Percentiles rank a stretch among this genome's conserved stretches.
These are phyloP conservation scores for Meteorus sp. DNA, from an alignment of 1,140 invertebrate genomes.

Conservation along the genomic window DNA sequence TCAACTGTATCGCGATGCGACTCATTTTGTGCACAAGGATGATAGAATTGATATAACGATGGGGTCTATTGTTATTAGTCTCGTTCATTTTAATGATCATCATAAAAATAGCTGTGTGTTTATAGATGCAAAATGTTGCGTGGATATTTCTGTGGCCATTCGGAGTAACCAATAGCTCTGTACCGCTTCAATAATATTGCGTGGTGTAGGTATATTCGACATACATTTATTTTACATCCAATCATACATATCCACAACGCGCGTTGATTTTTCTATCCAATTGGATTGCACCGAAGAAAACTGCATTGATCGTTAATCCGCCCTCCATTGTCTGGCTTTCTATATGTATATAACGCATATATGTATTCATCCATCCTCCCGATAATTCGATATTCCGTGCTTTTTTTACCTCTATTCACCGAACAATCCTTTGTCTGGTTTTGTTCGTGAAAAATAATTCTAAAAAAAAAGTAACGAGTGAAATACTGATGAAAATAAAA, in stretches of 20 bases:
- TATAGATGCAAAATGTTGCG: no score
- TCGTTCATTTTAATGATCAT: slow-evolving; percentile 19
- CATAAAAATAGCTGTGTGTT: slow-evolving; percentile 19
- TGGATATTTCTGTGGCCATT: no score
- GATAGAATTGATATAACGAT: slow-evolving; percentile 1
- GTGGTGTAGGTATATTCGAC: no score
- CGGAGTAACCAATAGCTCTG: no score
- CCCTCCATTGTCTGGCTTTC: slow-evolving; percentile 14
- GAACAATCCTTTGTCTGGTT: slow-evolving; percentile 11
- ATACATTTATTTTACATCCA: neutral
- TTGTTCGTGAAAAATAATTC: neutral
- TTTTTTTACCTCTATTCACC: slow-evolving; percentile 5
- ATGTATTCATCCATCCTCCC: slow-evolving; percentile 5
- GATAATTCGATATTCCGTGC: slow-evolving; percentile 22
- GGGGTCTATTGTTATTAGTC: slow-evolving; percentile 21
- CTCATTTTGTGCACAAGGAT: no score
- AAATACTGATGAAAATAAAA: neutral
- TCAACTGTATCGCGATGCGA: no score
- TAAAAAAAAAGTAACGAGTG: neutral
- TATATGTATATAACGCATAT: no score
- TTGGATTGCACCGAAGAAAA: neutral
- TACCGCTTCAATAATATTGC: no score
- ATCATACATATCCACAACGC: neutral
- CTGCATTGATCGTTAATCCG: slow-evolving; percentile 19
- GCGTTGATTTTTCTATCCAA: neutral